phyloP scores from a whole-genome alignment of 2,888 invertebrate genomes.

The Oscheius sp. region DNA sequence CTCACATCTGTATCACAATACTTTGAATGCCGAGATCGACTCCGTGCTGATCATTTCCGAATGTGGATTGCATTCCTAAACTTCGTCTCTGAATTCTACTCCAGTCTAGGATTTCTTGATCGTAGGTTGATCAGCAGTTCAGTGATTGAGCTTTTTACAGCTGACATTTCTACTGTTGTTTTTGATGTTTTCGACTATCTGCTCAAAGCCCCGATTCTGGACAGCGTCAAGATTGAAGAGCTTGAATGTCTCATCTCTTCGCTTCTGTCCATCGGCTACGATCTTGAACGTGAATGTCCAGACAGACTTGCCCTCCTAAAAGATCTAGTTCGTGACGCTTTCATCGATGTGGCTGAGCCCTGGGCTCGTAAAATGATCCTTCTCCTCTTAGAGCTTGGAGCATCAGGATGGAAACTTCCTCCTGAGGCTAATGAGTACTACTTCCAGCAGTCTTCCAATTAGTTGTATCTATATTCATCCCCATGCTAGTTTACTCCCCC shows the following conservation, averaged over 20 bases:
- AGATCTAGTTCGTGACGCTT: slow-evolving; percentile 69
- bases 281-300: slow-evolving; percentile 71
- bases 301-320: slow-evolving; percentile 68
- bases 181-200: slow-evolving; percentile 70
- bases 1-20: slow-evolving; percentile 63
- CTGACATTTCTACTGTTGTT: slow-evolving; percentile 68
- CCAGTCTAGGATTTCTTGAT: slow-evolving; percentile 60
- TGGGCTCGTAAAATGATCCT: slow-evolving; percentile 74
- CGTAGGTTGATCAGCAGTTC: not conserved
- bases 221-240: slow-evolving; percentile 72
- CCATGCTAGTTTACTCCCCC: slow-evolving; percentile 9
- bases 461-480: slow-evolving; percentile 11
- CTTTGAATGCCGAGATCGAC: slow-evolving; percentile 66
- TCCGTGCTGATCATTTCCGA: slow-evolving; percentile 66
- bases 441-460: slow-evolving; percentile 59
- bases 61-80: slow-evolving; percentile 70
- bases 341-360: slow-evolving; percentile 69
- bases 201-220: slow-evolving; percentile 66
- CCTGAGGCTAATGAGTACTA: slow-evolving; percentile 72
- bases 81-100: slow-evolving; percentile 70
- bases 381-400: slow-evolving; percentile 69
- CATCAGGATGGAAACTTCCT: slow-evolving; percentile 70
- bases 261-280: slow-evolving; percentile 70
- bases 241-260: slow-evolving; percentile 70
- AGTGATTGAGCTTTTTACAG: slow-evolving; percentile 37